Evolutionary conservation across 2,888 invertebrate species (phyloP), one percentile per base, ranked within the genome.

Genomic region (Stramonita haemastoma): DNA sequence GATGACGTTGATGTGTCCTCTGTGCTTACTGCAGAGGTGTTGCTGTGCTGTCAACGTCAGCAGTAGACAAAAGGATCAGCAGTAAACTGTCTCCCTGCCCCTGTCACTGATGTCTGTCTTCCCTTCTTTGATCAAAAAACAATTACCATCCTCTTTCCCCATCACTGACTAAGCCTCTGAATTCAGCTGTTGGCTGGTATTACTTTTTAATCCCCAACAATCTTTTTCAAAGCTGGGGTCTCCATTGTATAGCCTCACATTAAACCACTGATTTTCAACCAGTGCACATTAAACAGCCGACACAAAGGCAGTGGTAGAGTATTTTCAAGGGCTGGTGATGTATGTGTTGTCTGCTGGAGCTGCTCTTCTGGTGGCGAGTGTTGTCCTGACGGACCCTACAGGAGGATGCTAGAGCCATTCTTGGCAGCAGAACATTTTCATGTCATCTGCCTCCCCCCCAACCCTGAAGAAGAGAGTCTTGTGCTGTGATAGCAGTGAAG

Each of bases 341-440:
- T 88, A 88, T 17, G 88, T n/a, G 83, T 60, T 36, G 83, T n/a
- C 88, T 83, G 88, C 60, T 79, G 88, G n/a, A 32, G 36, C 36
- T 77, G 86, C 88, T 60, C 81, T 88, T 84, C 88, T 88, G 60
- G 81, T 2, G 46, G 81, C 34, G 56, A 87, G 81, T 29, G n/a
- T 70, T 89, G 85, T 89, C 89, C 85, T 89, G 89, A 89, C 89
- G 73, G 84, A n/a, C 89, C 57, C 89, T 5, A n/a, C 85, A 29
- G 89, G 89, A 56, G 46, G 84, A 70, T 84, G 83, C 89, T 85
- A 70, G 89, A 46, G 85, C 66, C 17, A 57, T 46, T 56, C 22
- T 66, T 26, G 89, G 85, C 85, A 89, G 46, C 70, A 85, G n/a
- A 46, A 70, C 46, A n/a, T 85, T 34, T 77, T 85, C 60, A 85